Evolutionary conservation across 2,113 vertebrate genomes (phyloP).

Genomic region (Neotoma lepida): DNA sequence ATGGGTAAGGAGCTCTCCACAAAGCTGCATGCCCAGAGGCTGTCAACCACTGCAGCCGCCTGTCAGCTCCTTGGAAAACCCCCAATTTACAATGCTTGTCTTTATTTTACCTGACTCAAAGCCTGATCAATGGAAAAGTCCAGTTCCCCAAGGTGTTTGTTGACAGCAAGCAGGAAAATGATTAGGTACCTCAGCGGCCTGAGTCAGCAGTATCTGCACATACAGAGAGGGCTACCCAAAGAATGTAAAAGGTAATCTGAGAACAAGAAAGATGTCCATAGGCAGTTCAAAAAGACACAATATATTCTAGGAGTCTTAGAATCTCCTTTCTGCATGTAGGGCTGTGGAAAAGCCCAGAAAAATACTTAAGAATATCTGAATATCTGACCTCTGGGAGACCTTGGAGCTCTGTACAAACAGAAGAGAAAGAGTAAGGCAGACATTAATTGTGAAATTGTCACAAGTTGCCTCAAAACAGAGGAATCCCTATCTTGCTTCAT

Average conservation of each 20-base stretch:
- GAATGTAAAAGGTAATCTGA: not conserved
- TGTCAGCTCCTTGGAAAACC: not conserved
- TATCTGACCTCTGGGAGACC: not conserved
- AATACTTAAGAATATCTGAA: not conserved
- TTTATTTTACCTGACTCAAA: conserved; percentile 24
- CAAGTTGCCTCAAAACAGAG: not conserved
- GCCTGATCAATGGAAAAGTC: not conserved
- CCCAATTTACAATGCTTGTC: not conserved
- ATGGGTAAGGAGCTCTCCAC: not conserved
- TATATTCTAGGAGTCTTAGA: not conserved
- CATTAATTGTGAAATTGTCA: not conserved
- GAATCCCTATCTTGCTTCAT: not conserved
- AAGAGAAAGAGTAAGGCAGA: not conserved
- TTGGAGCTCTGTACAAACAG: not conserved
- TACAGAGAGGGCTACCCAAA: not conserved
- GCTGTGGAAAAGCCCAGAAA: not conserved
- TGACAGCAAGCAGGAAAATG: not conserved
- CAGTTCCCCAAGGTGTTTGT: not conserved
- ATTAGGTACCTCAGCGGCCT: not conserved
- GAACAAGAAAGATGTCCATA: not conserved
- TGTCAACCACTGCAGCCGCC: not conserved
- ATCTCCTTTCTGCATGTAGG: not conserved
- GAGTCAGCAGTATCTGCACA: not conserved
- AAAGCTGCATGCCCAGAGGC: not conserved
- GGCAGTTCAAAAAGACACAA: not conserved